Evolutionary conservation across 1,140 invertebrate genomes (phyloP), one percentile per base, ranked within the genome.

Genomic region (Pogonognathellus flavescens): DNA sequence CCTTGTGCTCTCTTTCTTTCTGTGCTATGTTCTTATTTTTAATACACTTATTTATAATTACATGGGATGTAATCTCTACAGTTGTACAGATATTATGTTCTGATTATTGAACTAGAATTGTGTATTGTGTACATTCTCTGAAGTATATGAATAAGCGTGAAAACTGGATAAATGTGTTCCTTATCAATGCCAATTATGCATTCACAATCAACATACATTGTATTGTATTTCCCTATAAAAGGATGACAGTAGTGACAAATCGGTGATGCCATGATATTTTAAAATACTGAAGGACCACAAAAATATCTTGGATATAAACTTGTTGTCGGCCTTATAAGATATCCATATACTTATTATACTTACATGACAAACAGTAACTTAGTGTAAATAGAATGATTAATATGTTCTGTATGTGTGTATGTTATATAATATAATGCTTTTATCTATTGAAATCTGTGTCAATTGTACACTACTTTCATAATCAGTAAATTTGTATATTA

Each of bases 101-200:
- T n/a, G n/a, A 16, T 20, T 5, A 76, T 22, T 49, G 53, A 81
- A 81, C 80, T 14, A 22, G 18, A 55, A 55, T 16, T 52, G 20
- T 81, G 22, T 57, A 10, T 53, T 55, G 20, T 81, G 18, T 81
- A 57, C 53, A 41, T 49, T n/a, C 14, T 41, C 80, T 41, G 18
- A 53, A 81, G 11, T 7, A n/a, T 81, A 10, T 25, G 41, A 50
- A 52, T 20, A 80, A 80, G 41, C 49, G 25, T 50, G 31, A 41
- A 80, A 50, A 81, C 50, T 53, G 53, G 18, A 81, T 20, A 81
- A 81, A 81, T 81, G 80, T 81, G 80, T 55, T 81, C 50, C 80
- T 66, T n/a, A 76, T 50, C 70, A 76, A 76, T 76, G 70, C 70
- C 70, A 76, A 76, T 31, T 76, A 41, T 49, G 41, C 70, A 49